A percentile compares a stretch with the other conserved stretches of the same genome.
Evolutionary conservation across 2,113 vertebrate species (phyloP).

Genomic region (Coptodon rendalli): DNA sequence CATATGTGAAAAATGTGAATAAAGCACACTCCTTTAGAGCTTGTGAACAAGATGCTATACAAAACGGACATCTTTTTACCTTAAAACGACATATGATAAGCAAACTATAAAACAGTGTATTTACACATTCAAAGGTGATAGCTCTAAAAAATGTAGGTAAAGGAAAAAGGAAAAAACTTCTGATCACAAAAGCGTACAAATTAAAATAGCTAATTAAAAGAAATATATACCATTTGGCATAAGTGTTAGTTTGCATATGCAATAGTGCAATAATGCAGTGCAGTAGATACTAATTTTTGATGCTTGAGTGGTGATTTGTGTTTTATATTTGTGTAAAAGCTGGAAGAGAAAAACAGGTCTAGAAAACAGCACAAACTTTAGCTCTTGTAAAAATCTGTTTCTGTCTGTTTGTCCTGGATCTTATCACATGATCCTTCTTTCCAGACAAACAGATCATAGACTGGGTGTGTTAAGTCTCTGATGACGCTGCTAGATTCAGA

Average conservation of each 20-base stretch:
- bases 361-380: not conserved
- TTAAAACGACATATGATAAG: not conserved
- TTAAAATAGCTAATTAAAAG: not conserved
- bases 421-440: not conserved
- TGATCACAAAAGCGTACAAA: not conserved
- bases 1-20: not conserved
- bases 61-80: not conserved
- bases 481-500: not conserved
- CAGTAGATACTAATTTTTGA: not conserved
- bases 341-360: not conserved
- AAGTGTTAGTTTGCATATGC: not conserved
- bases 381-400: not conserved
- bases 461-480: not conserved
- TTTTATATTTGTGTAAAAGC: not conserved
- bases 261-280: not conserved
- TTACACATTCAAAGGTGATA: not conserved
- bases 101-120: not conserved
- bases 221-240: not conserved
- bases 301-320: not conserved
- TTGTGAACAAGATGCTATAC: not conserved
- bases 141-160: not conserved
- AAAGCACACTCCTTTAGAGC: not conserved
- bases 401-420: not conserved
- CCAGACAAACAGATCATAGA: not conserved
- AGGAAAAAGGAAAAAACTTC: not conserved